A percentile compares a stretch with the other conserved stretches of the same genome.
These are phyloP conservation scores for Drosophila mojavensis DNA, from an alignment of 1,140 invertebrate genomes.

Conservation along the genomic window DNA sequence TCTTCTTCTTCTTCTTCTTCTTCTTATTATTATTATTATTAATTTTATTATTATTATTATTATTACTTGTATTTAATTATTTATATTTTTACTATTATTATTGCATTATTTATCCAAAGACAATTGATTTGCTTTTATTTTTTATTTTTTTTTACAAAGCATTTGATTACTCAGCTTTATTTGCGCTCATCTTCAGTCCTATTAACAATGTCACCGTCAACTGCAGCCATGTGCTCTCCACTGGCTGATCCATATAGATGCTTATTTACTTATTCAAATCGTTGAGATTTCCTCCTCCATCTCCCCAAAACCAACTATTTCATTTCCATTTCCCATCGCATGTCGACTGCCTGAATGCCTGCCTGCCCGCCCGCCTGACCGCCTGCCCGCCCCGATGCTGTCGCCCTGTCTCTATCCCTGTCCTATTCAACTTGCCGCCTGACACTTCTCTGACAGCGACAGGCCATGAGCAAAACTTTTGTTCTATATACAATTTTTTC, in stretches of 20 bases:
- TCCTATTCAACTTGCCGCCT: slow-evolving; percentile 80
- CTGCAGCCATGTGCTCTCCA: slow-evolving; percentile 64
- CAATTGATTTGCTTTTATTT: not conserved
- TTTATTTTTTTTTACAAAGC: not conserved
- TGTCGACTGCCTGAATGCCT: slow-evolving; percentile 32
- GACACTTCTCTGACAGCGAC: slow-evolving; percentile 82
- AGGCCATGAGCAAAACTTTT: slow-evolving; percentile 77
- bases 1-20: no score
- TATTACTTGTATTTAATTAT: not conserved
- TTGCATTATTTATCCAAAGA: not conserved
- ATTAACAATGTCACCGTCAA: slow-evolving; percentile 75
- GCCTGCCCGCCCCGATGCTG: slow-evolving; percentile 18
- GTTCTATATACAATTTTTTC: slow-evolving; percentile 62
- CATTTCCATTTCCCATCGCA: slow-evolving; percentile 46
- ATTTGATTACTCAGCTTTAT: slow-evolving; percentile 9
- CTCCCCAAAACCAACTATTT: slow-evolving; percentile 15
- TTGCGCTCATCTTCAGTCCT: slow-evolving; percentile 55
- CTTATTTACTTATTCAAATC: slow-evolving; percentile 83
- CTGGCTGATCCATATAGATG: slow-evolving; percentile 46
- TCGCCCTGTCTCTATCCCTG: slow-evolving; percentile 33
- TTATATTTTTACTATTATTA: not conserved
- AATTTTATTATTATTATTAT: not conserved
- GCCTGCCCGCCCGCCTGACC: slow-evolving; percentile 5
- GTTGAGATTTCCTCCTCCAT: slow-evolving; percentile 48
- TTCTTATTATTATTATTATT: no score